Percentiles rank a stretch among this genome's conserved stretches.
Conservation (phyloP, 2,888 invertebrate species). For the Microchrysa polita region DNA sequence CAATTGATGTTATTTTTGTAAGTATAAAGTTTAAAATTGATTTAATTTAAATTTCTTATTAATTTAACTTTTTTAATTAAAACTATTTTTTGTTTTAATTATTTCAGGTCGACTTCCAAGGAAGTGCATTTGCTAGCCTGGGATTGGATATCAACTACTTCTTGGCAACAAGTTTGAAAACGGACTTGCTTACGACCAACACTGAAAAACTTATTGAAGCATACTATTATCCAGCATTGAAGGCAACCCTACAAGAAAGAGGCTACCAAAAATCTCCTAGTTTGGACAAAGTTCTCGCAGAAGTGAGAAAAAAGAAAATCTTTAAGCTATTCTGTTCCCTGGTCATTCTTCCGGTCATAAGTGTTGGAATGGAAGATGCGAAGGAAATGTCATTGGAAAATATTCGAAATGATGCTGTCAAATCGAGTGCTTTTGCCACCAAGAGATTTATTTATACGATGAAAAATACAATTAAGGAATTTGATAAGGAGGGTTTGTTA, state of each 20-base stretch:
- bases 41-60: not conserved
- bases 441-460: conserved; percentile 56
- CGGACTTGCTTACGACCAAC: conserved; percentile 56
- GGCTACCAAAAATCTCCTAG: conserved; percentile 53
- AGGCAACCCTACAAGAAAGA: conserved; percentile 51
- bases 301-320: conserved; percentile 57
- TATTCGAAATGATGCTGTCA: conserved; percentile 54
- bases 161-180: conserved; percentile 57
- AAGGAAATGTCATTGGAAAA: conserved; percentile 60
- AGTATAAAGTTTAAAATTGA: conserved; percentile 52
- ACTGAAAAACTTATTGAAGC: conserved; percentile 55
- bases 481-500: conserved; percentile 57
- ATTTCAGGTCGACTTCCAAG: conserved; percentile 60
- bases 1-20: conserved; percentile 64
- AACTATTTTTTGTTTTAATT: conserved; percentile 51
- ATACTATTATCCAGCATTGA: conserved; percentile 56
- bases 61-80: not conserved
- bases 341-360: conserved; percentile 61
- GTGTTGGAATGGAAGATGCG: conserved; percentile 62
- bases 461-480: conserved; percentile 56
- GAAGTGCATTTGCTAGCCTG: conserved; percentile 59
- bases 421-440: conserved; percentile 52
- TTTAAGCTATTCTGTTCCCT: conserved; percentile 62
- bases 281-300: conserved; percentile 56
- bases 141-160: conserved; percentile 63